Evolutionary conservation across 2,888 invertebrate species (phyloP), one percentile per base, ranked within the genome.

Genomic region (Schrankia costaestrigalis): DNA sequence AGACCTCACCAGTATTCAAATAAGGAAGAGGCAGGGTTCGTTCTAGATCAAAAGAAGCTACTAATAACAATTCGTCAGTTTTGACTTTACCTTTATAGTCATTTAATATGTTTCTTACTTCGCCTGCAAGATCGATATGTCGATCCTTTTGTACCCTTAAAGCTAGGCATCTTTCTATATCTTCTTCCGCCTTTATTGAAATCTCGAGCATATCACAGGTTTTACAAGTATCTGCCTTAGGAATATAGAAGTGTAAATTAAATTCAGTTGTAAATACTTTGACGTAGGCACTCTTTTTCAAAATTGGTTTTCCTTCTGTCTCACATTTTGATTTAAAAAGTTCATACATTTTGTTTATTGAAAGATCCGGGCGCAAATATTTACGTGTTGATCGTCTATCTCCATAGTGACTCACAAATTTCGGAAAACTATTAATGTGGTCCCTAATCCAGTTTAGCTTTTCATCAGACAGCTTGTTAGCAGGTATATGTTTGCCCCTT

Each of bases 361-460:
- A 38, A 19, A 38, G 38, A 7, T 38, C 35, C 17, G 38, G 42
- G 8, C 26, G 29, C 10, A 27, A 40, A 35, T 36, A 39, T 39
- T 40, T 9, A 7, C 31, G 19, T 23, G 17, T 23, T 28, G 34
- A 39, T 29, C 31, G 29, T n/a, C 33, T 36, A 24, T 31, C 36
- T 40, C 39, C 39, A 35, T 40, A 40, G 25, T 40, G 34, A 31
- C 39, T 40, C 21, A 21, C 23, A 41, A 21, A 41, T 38, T 38
- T 45, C 19, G 45, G 45, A 11, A 38, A 41, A 27, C 38, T 35
- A 40, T 44, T 40, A 36, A 44, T 44, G 27, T 44, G 40, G 15
- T 44, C 42, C 21, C 21, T 38, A 18, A 42, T 35, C 44, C 35
- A 11, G 11, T 39, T 15, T 11, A 44, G 28, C 30, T 44, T 44